Conservation (phyloP, 2,113 vertebrate genomes). For the Oryzias javanicus region DNA sequence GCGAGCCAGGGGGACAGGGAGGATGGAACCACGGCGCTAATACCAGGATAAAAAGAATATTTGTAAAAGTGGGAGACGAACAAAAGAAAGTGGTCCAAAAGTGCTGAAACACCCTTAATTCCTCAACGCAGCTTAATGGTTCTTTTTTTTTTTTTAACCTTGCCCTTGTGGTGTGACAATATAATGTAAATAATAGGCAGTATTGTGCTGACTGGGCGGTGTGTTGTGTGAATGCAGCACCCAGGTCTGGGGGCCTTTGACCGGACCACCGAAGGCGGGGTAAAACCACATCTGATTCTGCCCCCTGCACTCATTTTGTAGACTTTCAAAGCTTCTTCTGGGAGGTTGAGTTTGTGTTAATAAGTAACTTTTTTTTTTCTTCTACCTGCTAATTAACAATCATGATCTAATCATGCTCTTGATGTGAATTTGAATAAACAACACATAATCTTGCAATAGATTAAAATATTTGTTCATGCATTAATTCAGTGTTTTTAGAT, state of each 20-base stretch:
- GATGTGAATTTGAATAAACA: no score
- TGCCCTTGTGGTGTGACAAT: slow-evolving; percentile 14
- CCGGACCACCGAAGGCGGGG: slow-evolving; percentile 1
- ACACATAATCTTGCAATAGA: no score
- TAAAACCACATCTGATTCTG: no score
- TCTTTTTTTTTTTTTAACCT: slow-evolving; percentile 27
- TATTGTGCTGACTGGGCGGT: slow-evolving; percentile 25
- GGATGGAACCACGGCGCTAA: slow-evolving; percentile 27
- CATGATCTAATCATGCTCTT: no score
- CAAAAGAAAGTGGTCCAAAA: slow-evolving; percentile 30
- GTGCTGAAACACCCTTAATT: slow-evolving; percentile 31
- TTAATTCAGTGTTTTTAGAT: no score
- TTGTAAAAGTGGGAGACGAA: slow-evolving; percentile 43
- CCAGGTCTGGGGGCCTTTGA: slow-evolving; percentile 9
- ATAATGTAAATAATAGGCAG: slow-evolving; percentile 40
- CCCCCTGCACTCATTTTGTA: no score
- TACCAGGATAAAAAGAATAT: slow-evolving; percentile 42
- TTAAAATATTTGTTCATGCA: no score
- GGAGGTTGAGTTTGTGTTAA: no score
- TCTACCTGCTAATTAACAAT: no score
- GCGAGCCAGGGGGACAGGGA: slow-evolving; percentile 14
- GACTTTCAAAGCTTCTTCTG: no score
- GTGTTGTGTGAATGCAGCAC: slow-evolving; percentile 16
- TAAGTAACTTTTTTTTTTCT: no score
- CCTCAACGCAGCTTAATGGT: slow-evolving; percentile 8